These are phyloP conservation scores for Acanthis flammea DNA, from an alignment of 2,797 vertebrate genomes.

Conservation along the genomic window DNA sequence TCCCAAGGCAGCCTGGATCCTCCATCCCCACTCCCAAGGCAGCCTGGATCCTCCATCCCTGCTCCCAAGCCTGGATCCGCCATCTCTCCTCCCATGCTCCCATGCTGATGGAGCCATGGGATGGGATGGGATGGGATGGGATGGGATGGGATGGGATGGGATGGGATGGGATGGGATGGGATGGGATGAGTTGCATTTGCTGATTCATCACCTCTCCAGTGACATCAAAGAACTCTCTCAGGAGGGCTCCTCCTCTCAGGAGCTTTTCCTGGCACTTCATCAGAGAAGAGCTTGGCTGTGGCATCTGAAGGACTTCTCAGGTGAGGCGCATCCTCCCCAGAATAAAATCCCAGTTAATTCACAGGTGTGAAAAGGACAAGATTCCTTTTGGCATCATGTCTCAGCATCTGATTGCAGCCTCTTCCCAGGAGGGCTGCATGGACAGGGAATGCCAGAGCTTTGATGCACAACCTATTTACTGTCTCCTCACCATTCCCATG, in stretches of 20 bases:
- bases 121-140: background rate
- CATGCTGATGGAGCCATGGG: fast-evolving
- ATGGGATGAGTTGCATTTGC: background rate
- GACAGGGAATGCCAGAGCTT: background rate
- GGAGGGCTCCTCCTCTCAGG: background rate
- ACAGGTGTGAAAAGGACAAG: background rate
- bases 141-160: background rate
- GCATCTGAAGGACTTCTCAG: slow-evolving; percentile 38
- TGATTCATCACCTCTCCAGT: background rate
- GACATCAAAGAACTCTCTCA: background rate
- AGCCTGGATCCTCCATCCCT: background rate
- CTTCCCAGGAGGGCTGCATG: fast-evolving
- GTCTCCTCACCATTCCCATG: background rate
- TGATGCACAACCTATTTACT: background rate
- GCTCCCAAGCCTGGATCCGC: background rate
- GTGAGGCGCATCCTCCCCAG: background rate
- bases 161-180: background rate
- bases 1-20: background rate
- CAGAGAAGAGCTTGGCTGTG: slow-evolving; percentile 36
- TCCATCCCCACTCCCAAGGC: too few relatives aligned
- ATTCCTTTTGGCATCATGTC: background rate
- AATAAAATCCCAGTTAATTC: background rate
- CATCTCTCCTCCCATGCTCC: background rate
- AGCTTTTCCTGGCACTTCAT: slow-evolving; percentile 31
- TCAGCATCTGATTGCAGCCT: background rate